Evolutionary conservation across 23 tunicate genomes (phyloP).

Genomic region (Pegea sp.): DNA sequence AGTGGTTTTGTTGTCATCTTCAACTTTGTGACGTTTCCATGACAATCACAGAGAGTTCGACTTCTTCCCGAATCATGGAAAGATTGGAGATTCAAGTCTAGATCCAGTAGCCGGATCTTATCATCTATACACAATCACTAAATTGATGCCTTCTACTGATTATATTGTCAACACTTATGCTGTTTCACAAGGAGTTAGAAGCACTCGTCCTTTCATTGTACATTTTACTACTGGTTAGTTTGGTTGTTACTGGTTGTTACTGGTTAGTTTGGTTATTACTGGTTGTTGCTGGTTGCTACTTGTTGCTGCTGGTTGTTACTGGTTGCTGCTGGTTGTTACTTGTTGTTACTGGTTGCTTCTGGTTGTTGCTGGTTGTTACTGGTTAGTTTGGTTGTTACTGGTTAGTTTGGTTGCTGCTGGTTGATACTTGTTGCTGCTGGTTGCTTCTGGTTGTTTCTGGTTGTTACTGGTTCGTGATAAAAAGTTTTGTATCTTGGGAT

Average conservation of each 20-base stretch:
- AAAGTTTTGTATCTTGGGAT: too few relatives aligned
- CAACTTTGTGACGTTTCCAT: background rate
- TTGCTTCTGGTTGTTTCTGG: background rate
- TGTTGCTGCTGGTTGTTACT: background rate
- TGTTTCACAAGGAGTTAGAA: slow-evolving; percentile 33
- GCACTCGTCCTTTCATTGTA: slow-evolving; percentile 11
- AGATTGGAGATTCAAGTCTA: slow-evolving; percentile 19
- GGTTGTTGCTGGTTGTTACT: background rate
- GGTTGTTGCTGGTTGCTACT: background rate
- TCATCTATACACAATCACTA: slow-evolving; percentile 22
- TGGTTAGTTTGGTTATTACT: background rate
- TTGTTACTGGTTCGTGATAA: background rate
- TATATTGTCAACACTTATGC: slow-evolving; percentile 26
- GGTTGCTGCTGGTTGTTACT: background rate
- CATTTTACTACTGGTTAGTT: slow-evolving; percentile 33
- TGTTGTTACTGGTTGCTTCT: background rate
- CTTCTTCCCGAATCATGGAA: slow-evolving; percentile 36
- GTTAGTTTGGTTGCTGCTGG: background rate
- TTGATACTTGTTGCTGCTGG: background rate
- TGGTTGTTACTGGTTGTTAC: background rate
- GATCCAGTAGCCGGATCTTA: slow-evolving; percentile 25
- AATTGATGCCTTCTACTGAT: slow-evolving; percentile 20
- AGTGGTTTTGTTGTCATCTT: slow-evolving; percentile 3
- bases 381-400: background rate
- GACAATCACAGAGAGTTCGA: slow-evolving; percentile 23